These are phyloP conservation scores for Protophormia terraenovae DNA, from an alignment of 2,888 invertebrate species.

Conservation along the genomic window DNA sequence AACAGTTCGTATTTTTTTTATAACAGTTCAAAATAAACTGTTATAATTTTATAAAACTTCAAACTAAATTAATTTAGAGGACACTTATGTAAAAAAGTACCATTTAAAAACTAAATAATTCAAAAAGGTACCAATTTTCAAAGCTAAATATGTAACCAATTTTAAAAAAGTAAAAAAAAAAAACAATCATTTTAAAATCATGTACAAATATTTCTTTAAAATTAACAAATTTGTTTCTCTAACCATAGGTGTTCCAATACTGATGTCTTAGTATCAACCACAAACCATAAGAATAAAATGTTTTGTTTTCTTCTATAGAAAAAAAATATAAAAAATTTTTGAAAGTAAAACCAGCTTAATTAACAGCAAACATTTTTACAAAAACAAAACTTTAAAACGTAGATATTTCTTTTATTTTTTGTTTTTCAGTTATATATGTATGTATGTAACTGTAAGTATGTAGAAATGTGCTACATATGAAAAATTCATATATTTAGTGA, in stretches of 20 bases:
- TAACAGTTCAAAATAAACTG: no score
- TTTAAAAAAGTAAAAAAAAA: no score
- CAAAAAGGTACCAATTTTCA: no score
- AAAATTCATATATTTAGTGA: slow-evolving; percentile 64
- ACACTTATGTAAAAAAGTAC: no score
- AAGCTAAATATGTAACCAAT: no score
- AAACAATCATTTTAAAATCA: no score
- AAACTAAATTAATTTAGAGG: no score
- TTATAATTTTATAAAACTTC: no score
- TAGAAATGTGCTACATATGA: background rate
- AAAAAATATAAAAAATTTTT: background rate
- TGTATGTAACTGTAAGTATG: background rate
- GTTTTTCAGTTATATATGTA: slow-evolving; percentile 6
- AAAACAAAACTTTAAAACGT: background rate
- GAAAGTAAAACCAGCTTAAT: slow-evolving; percentile 58
- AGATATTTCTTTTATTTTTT: background rate
- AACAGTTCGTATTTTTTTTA: no score
- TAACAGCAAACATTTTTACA: slow-evolving; percentile 43
- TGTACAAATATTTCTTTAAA: background rate
- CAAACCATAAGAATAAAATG: background rate
- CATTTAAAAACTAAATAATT: no score
- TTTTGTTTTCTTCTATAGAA: background rate
- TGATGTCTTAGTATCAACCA: background rate
- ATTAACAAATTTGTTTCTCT: background rate
- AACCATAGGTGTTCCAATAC: background rate